Percentiles rank a stretch among this genome's conserved stretches.
These are phyloP conservation scores for Linyphia triangularis DNA, from an alignment of 2,888 invertebrate genomes.

Conservation along the genomic window DNA sequence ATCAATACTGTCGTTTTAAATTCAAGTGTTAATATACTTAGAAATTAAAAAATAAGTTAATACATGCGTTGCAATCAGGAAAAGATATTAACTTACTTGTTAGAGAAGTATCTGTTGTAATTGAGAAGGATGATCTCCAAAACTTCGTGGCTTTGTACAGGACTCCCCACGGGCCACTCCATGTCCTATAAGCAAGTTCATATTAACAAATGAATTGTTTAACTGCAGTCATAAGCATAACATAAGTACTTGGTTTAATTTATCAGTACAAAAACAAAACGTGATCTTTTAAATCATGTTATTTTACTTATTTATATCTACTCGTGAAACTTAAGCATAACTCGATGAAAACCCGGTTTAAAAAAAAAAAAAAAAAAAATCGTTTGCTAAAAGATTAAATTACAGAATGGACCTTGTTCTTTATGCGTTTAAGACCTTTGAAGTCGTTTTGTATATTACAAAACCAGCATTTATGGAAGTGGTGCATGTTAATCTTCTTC, in stretches of 20 bases:
- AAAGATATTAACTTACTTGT: slow-evolving; percentile 79
- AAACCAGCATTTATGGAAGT: neutral
- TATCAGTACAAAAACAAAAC: too few species aligned
- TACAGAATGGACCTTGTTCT: neutral
- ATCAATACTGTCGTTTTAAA: too few species aligned
- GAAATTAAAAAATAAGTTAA: neutral
- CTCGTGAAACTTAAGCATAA: too few species aligned
- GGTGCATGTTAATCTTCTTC: neutral
- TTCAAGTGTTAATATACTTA: neutral
- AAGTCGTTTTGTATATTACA: neutral
- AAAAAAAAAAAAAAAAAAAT: neutral
- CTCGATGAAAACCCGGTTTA: too few species aligned
- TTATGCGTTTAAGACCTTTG: slow-evolving; percentile 1
- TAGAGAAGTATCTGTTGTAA: slow-evolving; percentile 84
- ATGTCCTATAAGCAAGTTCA: slow-evolving; percentile 82
- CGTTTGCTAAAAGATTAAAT: neutral
- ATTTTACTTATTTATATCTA: too few species aligned
- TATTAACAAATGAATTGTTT: neutral
- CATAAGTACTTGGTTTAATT: too few species aligned
- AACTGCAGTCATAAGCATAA: too few species aligned
- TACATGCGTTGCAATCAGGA: neutral
- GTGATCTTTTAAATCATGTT: too few species aligned
- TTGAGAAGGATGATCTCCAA: slow-evolving; percentile 83
- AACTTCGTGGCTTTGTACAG: slow-evolving; percentile 84
- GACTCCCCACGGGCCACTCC: slow-evolving; percentile 86